These are phyloP conservation scores for Tubulanus polymorphus DNA, from an alignment of 2,888 invertebrate species.

Conservation along the genomic window DNA sequence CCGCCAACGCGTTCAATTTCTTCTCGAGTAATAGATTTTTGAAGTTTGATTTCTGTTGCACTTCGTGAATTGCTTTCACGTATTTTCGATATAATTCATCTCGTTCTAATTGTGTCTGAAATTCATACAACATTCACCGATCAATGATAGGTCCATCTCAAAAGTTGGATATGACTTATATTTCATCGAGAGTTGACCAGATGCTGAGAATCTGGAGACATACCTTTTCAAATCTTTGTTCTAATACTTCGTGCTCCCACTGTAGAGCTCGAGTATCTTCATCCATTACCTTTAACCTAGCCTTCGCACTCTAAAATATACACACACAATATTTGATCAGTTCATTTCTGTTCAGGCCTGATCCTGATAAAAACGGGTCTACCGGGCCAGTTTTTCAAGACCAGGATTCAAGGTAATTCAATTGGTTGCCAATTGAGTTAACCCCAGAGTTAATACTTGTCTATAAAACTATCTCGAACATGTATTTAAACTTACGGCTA, in stretches of 20 bases:
- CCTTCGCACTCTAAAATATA: constrained; percentile 59
- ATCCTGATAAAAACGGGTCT: no score
- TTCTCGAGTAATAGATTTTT: constrained; percentile 79
- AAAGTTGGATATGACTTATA: no score
- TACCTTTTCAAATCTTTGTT: constrained; percentile 73
- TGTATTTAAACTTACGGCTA: constrained; percentile 49
- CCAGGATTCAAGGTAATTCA: no score
- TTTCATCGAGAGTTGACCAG: not conserved
- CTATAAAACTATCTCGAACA: no score
- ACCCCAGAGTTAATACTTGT: no score
- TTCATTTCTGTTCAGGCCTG: no score
- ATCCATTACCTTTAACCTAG: constrained; percentile 45
- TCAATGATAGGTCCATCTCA: no score
- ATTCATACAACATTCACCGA: no score
- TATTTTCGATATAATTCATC: constrained; percentile 76
- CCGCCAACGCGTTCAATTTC: constrained; percentile 65
- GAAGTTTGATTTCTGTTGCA: constrained; percentile 79
- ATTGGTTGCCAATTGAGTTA: no score
- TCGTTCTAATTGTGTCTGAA: constrained; percentile 65
- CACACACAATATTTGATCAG: no score
- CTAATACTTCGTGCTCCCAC: constrained; percentile 60
- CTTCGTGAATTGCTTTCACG: constrained; percentile 76
- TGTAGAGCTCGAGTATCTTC: constrained; percentile 58
- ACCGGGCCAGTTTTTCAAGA: no score
- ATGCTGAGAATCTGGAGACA: not conserved